phyloP scores from a whole-genome alignment of 1,140 invertebrate species.

The Macrobrachium rosenbergii region DNA sequence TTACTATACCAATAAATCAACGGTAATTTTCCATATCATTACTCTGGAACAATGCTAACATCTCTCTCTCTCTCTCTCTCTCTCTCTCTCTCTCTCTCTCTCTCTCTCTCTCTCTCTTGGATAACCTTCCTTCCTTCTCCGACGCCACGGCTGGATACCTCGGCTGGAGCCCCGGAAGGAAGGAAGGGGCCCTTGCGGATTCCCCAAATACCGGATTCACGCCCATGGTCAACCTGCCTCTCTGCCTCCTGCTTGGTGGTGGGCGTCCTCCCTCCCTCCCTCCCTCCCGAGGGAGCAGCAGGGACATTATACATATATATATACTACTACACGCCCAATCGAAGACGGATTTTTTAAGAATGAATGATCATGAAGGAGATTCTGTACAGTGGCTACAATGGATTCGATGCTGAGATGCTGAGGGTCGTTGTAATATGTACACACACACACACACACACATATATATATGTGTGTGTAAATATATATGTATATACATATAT shows the following conservation, averaged over 20 bases:
- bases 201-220: slow-evolving; percentile 11
- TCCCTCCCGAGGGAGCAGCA: too few species aligned
- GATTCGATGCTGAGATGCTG: too few species aligned
- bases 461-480: too few species aligned
- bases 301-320: too few species aligned
- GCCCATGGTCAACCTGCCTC: not conserved
- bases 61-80: slow-evolving; percentile 13
- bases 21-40: not conserved
- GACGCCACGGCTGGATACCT: not conserved
- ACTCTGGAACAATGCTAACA: not conserved
- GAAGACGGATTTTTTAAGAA: too few species aligned
- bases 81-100: not conserved
- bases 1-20: too few species aligned
- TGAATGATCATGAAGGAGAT: too few species aligned
- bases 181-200: slow-evolving; percentile 20
- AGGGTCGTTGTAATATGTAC: too few species aligned
- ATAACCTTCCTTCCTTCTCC: not conserved
- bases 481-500: too few species aligned
- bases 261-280: not conserved
- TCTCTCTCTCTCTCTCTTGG: slow-evolving; percentile 16
- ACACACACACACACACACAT: too few species aligned
- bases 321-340: too few species aligned
- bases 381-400: too few species aligned
- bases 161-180: not conserved
- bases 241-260: not conserved